Conservation (phyloP, 1,140 invertebrate genomes). For the Idris sp. region DNA sequence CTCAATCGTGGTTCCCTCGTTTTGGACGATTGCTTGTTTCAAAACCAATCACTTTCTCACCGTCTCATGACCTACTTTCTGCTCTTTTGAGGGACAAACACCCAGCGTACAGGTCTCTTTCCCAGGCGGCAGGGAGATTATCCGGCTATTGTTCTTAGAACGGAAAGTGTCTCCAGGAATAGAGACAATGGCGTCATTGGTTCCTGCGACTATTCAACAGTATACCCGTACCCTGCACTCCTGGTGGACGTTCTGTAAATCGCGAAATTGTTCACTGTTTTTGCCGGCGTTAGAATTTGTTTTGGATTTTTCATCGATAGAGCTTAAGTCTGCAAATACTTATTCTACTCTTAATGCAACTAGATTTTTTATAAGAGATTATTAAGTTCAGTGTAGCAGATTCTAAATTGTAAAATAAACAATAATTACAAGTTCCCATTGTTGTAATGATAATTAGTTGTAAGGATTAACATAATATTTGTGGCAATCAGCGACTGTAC, state of each 20-base stretch:
- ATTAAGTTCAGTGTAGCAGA: no score
- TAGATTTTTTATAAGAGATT: no score
- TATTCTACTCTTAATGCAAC: slow-evolving; percentile 45
- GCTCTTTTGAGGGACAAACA: slow-evolving; percentile 14
- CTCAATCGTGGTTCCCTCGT: slow-evolving; percentile 26
- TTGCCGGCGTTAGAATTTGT: slow-evolving; percentile 9
- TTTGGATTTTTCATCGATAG: slow-evolving; percentile 43
- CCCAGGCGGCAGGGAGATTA: slow-evolving; percentile 21
- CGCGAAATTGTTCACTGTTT: background rate
- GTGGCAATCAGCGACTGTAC: slow-evolving; percentile 1
- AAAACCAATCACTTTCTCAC: slow-evolving; percentile 2
- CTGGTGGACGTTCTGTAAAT: slow-evolving; percentile 65
- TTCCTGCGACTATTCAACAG: slow-evolving; percentile 61
- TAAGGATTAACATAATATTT: slow-evolving; percentile 1
- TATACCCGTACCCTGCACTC: slow-evolving; percentile 61
- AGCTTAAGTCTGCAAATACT: slow-evolving; percentile 25
- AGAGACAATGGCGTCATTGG: slow-evolving; percentile 60
- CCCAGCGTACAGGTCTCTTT: slow-evolving; percentile 15
- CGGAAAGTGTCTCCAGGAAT: background rate
- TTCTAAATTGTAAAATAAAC: no score
- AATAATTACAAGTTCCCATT: background rate
- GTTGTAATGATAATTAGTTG: background rate
- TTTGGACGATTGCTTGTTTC: slow-evolving; percentile 11
- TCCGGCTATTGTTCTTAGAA: slow-evolving; percentile 5
- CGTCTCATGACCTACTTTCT: slow-evolving; percentile 6